phyloP scores from a whole-genome alignment of 2,797 vertebrate genomes.

The Xenops minutus region DNA sequence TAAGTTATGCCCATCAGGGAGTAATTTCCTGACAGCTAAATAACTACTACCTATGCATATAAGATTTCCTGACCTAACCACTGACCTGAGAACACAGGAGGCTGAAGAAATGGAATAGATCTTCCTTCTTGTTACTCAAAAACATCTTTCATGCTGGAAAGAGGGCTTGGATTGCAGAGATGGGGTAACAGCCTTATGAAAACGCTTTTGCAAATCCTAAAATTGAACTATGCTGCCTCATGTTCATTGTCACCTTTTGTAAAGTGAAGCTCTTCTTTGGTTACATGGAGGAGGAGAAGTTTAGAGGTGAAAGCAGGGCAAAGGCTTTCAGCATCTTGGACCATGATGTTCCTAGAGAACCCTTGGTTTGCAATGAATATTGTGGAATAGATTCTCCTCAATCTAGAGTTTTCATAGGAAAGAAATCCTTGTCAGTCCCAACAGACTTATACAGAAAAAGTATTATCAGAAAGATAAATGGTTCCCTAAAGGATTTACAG shows the following conservation, averaged over 20 bases:
- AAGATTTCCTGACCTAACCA: background rate
- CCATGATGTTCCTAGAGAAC: background rate
- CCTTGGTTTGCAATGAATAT: background rate
- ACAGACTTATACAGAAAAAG: background rate
- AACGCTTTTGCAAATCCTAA: background rate
- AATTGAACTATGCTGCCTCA: background rate
- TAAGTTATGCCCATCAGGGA: background rate
- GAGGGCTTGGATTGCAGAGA: background rate
- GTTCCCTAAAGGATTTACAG: background rate
- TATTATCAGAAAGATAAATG: background rate
- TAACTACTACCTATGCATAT: background rate
- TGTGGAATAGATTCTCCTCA: background rate
- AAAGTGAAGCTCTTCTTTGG: background rate
- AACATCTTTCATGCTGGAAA: background rate
- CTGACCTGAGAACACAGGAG: background rate
- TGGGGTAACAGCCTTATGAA: background rate
- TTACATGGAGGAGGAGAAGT: background rate
- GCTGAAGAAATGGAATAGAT: background rate
- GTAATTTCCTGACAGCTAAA: background rate
- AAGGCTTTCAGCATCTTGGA: background rate
- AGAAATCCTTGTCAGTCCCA: background rate
- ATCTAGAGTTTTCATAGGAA: background rate
- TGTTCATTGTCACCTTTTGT: fast-evolving
- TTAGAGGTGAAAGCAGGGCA: background rate
- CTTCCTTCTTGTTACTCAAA: background rate